These are phyloP conservation scores for Sinotaia quadrata DNA, from an alignment of 2,888 invertebrate species.

Conservation along the genomic window DNA sequence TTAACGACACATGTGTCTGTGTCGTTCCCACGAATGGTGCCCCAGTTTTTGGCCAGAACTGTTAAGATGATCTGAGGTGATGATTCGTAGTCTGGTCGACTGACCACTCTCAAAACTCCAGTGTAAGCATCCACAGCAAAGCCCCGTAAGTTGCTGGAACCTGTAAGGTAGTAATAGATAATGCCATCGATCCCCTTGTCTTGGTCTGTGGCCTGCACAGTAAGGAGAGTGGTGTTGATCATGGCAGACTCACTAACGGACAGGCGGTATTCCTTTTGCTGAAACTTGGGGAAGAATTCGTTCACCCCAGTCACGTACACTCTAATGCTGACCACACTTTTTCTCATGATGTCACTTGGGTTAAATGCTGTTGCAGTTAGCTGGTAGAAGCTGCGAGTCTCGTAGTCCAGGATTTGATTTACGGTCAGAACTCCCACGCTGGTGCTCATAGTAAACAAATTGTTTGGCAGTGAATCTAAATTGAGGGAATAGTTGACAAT, in stretches of 20 bases:
- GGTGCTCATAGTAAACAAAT: slow-evolving; percentile 84
- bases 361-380: slow-evolving; percentile 88
- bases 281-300: slow-evolving; percentile 63
- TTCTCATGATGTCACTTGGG: slow-evolving; percentile 73
- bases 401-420: slow-evolving; percentile 87
- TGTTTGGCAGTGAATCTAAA: slow-evolving; percentile 74
- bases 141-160: slow-evolving; percentile 92
- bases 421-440: slow-evolving; percentile 78
- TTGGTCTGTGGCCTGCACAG: slow-evolving; percentile 58
- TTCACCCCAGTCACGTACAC: slow-evolving; percentile 65
- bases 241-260: slow-evolving; percentile 62
- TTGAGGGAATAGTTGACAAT: slow-evolving; percentile 87
- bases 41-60: slow-evolving; percentile 94
- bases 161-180: slow-evolving; percentile 92
- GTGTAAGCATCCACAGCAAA: slow-evolving; percentile 86
- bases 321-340: neutral
- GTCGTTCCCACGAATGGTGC: slow-evolving; percentile 93
- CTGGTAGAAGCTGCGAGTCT: slow-evolving; percentile 83
- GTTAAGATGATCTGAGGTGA: slow-evolving; percentile 76
- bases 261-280: slow-evolving; percentile 53
- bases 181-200: slow-evolving; percentile 65
- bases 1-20: slow-evolving; percentile 92
- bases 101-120: slow-evolving; percentile 87
- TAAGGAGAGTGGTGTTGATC: slow-evolving; percentile 53
- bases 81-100: slow-evolving; percentile 76